These are phyloP conservation scores for Apis mellifera DNA, from an alignment of 1,140 invertebrate genomes.

Conservation along the genomic window DNA sequence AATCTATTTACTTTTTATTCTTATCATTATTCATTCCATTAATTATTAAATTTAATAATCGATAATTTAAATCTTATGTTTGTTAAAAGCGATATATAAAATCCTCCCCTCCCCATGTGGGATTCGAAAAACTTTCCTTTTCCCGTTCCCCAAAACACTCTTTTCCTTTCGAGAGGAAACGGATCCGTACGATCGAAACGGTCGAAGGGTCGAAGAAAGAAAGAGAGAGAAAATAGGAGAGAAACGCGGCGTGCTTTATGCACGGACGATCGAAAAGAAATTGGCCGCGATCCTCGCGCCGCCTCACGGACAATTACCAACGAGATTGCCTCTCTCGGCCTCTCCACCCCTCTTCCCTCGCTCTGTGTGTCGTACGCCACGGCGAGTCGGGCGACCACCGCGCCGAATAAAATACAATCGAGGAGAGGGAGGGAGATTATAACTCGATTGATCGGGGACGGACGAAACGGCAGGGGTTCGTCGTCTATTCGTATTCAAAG, in stretches of 20 bases:
- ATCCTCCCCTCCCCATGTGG: no score
- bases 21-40: no score
- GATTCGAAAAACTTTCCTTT: no score
- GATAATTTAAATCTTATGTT: no score
- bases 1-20: no score
- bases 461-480: not conserved
- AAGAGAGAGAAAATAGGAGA: not conserved
- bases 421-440: slow-evolving; percentile 11
- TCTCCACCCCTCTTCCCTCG: not conserved
- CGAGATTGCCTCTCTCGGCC: slow-evolving; percentile 63
- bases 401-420: slow-evolving; percentile 18
- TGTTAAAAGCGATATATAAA: no score
- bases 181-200: no score
- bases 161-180: no score
- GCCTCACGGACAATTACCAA: slow-evolving; percentile 73
- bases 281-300: slow-evolving; percentile 69
- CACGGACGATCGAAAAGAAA: slow-evolving; percentile 56
- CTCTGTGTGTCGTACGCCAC: not conserved
- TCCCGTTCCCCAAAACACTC: no score
- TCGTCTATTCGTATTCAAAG: slow-evolving; percentile 25
- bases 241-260: slow-evolving; percentile 8
- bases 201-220: not conserved
- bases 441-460: slow-evolving; percentile 2
- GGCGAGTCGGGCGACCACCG: not conserved
- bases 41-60: no score